These are phyloP conservation scores for Peromyscus aztecus DNA, from an alignment of 2,797 vertebrate genomes.

Conservation along the genomic window DNA sequence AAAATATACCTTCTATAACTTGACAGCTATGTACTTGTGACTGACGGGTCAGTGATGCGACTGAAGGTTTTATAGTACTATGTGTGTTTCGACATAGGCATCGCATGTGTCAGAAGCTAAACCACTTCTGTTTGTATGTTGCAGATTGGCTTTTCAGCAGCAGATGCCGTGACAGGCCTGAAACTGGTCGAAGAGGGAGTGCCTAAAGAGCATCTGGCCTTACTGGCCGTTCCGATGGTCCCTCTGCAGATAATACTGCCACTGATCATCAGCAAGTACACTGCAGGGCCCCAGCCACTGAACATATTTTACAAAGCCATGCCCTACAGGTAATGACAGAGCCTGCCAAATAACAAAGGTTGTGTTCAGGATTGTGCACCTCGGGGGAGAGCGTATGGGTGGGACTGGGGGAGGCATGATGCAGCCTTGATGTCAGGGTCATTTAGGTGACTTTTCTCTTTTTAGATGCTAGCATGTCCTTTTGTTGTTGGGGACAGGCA, in stretches of 20 bases:
- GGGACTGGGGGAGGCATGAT: not conserved
- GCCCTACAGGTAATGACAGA: constrained; percentile 93
- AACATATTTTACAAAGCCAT: constrained; percentile 97
- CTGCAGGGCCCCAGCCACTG: constrained; percentile 96
- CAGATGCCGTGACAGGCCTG: constrained; percentile 97
- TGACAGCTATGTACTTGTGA: constrained; percentile 11
- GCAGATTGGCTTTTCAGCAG: constrained; percentile 98
- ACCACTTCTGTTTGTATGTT: constrained; percentile 73
- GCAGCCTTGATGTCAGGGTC: not conserved
- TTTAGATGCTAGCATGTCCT: not conserved
- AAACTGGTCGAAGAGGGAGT: constrained; percentile 98
- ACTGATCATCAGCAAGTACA: constrained; percentile 98
- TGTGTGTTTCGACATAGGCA: constrained; percentile 17
- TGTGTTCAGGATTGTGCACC: constrained; percentile 10
- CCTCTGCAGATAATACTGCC: constrained; percentile 97
- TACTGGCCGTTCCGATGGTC: constrained; percentile 98
- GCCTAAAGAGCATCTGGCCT: constrained; percentile 96
- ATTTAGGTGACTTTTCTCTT: constrained; percentile 6
- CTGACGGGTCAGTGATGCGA: not conserved
- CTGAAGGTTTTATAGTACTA: constrained; percentile 39
- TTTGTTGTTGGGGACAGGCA: not conserved
- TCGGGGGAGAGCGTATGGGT: not conserved
- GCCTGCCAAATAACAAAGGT: not conserved
- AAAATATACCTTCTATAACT: not conserved
- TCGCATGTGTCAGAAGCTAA: constrained; percentile 46